phyloP scores from a whole-genome alignment of 2,888 invertebrate genomes.

The Spilosoma lubricipeda region DNA sequence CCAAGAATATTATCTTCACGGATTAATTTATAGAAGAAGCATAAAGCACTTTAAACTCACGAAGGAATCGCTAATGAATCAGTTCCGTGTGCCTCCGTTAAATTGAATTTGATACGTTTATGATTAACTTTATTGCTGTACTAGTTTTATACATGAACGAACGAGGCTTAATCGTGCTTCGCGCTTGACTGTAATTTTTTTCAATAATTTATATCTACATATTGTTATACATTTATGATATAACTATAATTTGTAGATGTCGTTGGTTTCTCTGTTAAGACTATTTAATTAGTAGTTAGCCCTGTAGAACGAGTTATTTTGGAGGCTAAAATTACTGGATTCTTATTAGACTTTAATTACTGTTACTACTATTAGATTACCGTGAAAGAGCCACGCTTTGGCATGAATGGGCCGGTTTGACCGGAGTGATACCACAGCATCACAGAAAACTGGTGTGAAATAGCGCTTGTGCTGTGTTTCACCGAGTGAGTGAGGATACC shows the following conservation, averaged over 20 bases:
- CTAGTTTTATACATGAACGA: conserved; percentile 6
- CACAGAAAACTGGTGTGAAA: no score
- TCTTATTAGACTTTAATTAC: no score
- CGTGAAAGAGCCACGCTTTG: no score
- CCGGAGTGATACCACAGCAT: no score
- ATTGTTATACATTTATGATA: not conserved
- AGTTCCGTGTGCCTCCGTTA: conserved; percentile 34
- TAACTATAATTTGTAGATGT: not conserved
- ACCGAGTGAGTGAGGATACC: no score
- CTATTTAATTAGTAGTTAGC: no score
- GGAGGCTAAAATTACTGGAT: not conserved
- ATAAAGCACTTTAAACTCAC: conserved; percentile 17
- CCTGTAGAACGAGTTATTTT: not conserved
- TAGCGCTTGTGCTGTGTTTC: no score
- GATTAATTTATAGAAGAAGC: conserved; percentile 8
- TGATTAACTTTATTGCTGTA: conserved; percentile 29
- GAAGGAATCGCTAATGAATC: conserved; percentile 29
- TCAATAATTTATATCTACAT: not conserved
- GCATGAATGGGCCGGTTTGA: no score
- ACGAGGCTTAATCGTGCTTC: conserved; percentile 6
- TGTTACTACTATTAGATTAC: no score
- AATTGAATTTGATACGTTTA: conserved; percentile 44
- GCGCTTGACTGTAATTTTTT: not conserved
- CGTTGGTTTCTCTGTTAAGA: not conserved
- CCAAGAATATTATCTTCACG: not conserved